Evolutionary conservation across 2,113 vertebrate species (phyloP), one percentile per base, ranked within the genome.

Genomic region (Heterocephalus glaber): DNA sequence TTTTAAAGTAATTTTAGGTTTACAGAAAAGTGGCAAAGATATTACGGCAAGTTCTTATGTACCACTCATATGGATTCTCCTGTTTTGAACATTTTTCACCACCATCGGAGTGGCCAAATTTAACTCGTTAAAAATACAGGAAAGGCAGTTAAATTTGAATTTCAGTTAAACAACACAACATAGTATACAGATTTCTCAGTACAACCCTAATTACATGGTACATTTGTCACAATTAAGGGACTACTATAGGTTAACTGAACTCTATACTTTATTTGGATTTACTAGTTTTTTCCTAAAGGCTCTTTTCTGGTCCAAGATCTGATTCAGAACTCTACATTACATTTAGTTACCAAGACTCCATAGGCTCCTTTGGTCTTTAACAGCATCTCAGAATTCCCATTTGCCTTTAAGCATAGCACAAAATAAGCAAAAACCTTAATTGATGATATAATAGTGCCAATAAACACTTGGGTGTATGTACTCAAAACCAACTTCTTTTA

Each of bases 1-100:
- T 82, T 93, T 95, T 93, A 86, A 47, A 70, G 70, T 85, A 74
- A 86, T 41, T 92, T 92, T 54, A 86, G 74, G 58, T 87, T 81
- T 88, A 26, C 13, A 79, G 65, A 61, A 81, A 94, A 92, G 47
- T 68, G 72, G 5, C 58, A 41, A 65, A 65, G 82, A 61, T 82
- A 72, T 61, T 41, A 35, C 4, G 12, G 35, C 30, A 16, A 86
- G 20, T 70, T 56, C 52, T 49, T 68, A 1, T 38, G 19, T 35
- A 84, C 10, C 19, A 19, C 30, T 72, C 44, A 24, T 24, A 8
- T 3, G 13, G 28, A 41, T 93, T 92, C 35, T 60, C 16, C 60
- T 76, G 10, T 47, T 4, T 1, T 54, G 49, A 66, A 58, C n/a
- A 63, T 49, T 56, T 86, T 63, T 79, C 11, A 19, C 35, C 41